A percentile compares a stretch with the other conserved stretches of the same genome.
phyloP scores from a whole-genome alignment of 2,888 invertebrate genomes.

The Limenitis camilla region DNA sequence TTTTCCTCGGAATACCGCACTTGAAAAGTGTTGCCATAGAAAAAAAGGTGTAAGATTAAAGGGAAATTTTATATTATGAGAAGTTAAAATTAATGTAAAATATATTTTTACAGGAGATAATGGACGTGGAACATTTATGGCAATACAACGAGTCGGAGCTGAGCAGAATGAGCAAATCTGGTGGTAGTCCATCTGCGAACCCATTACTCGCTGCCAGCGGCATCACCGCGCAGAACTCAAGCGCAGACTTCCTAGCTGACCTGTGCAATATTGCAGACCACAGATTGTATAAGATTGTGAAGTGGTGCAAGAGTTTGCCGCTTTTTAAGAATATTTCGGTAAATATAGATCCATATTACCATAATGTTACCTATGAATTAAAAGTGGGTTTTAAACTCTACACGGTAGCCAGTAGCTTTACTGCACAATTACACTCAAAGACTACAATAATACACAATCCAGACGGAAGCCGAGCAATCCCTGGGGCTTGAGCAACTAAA shows the following conservation, averaged over 20 bases:
- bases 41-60: too few relatives aligned
- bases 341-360: slow-evolving; percentile 43
- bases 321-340: slow-evolving; percentile 97
- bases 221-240: slow-evolving; percentile 76
- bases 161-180: slow-evolving; percentile 74
- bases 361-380: too few relatives aligned
- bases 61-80: too few relatives aligned
- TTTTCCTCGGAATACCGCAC: too few relatives aligned
- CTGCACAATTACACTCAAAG: too few relatives aligned
- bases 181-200: slow-evolving; percentile 57
- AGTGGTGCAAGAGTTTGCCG: slow-evolving; percentile 98
- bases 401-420: too few relatives aligned
- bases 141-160: slow-evolving; percentile 91
- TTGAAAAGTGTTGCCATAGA: too few relatives aligned
- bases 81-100: neutral
- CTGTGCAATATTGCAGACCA: slow-evolving; percentile 96
- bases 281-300: slow-evolving; percentile 96
- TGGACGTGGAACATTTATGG: slow-evolving; percentile 97
- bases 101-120: slow-evolving; percentile 82
- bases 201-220: slow-evolving; percentile 65
- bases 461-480: too few relatives aligned
- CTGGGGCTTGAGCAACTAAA: too few relatives aligned
- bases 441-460: too few relatives aligned
- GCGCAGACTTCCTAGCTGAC: slow-evolving; percentile 90
- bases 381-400: too few relatives aligned